Percentiles rank a stretch among this genome's conserved stretches.
These are phyloP conservation scores for Alitta virens DNA, from an alignment of 2,888 invertebrate species.

Conservation along the genomic window DNA sequence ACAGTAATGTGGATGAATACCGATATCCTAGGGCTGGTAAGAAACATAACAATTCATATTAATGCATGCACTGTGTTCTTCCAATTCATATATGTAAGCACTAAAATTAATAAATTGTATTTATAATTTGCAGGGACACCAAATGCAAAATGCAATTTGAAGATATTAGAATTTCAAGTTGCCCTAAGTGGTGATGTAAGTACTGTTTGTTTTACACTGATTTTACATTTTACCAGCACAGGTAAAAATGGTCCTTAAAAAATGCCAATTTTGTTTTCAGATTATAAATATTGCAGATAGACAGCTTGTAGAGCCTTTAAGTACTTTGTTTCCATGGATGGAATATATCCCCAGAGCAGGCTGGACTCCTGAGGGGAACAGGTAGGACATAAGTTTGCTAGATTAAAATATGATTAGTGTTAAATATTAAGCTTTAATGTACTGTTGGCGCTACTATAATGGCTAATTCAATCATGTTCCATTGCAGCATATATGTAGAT, in stretches of 20 bases:
- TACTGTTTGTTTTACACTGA: background rate
- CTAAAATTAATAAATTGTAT: too few relatives aligned
- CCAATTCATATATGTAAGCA: too few relatives aligned
- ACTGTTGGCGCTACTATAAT: too few relatives aligned
- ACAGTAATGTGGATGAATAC: conserved; percentile 55
- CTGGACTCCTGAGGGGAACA: conserved; percentile 88
- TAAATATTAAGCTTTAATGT: too few relatives aligned
- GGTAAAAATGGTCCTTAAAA: too few relatives aligned
- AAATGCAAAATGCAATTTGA: conserved; percentile 85
- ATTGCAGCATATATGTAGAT: conserved; percentile 82
- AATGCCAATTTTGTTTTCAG: conserved; percentile 35
- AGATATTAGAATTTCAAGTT: conserved; percentile 69
- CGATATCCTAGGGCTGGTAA: conserved; percentile 62
- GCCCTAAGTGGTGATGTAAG: conserved; percentile 28
- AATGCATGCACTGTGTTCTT: background rate
- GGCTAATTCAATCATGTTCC: too few relatives aligned
- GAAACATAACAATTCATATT: background rate
- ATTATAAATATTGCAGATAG: conserved; percentile 60
- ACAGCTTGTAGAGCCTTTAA: conserved; percentile 38
- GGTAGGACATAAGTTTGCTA: too few relatives aligned
- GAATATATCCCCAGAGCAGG: conserved; percentile 94
- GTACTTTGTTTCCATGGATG: conserved; percentile 82
- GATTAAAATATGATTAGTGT: too few relatives aligned
- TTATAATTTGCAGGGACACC: conserved; percentile 67
- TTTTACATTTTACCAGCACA: too few relatives aligned